These are phyloP conservation scores for Caenorhabditis macrosperma DNA, from an alignment of 2,888 invertebrate species.

Conservation along the genomic window DNA sequence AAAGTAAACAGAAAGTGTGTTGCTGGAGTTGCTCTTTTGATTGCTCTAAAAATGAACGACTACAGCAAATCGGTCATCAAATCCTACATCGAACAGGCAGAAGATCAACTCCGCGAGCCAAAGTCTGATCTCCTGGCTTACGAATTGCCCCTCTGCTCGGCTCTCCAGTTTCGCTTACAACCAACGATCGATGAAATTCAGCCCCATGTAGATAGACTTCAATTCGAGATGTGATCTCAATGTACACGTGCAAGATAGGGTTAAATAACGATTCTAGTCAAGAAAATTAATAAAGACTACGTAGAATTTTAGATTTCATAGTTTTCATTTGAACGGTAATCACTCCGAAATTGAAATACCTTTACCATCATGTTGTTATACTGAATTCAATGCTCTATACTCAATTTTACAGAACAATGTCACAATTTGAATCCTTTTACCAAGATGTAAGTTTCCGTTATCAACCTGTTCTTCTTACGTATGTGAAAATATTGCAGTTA, in stretches of 20 bases:
- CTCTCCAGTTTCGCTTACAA: constrained; percentile 62
- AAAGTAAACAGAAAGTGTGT: constrained; percentile 96
- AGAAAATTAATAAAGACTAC: constrained; percentile 20
- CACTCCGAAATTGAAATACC: too few relatives aligned
- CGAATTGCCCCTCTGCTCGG: constrained; percentile 67
- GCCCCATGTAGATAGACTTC: constrained; percentile 63
- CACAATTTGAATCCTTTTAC: constrained; percentile 76
- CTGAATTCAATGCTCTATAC: too few relatives aligned
- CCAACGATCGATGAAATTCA: constrained; percentile 57
- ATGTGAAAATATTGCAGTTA: constrained; percentile 85
- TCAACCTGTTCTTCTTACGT: not conserved
- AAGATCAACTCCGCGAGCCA: constrained; percentile 58
- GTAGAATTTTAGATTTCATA: not conserved
- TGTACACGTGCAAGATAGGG: constrained; percentile 1
- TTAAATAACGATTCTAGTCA: constrained; percentile 22
- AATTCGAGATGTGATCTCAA: constrained; percentile 37
- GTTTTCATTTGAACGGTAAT: too few relatives aligned
- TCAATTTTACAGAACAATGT: constrained; percentile 16
- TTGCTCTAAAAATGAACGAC: constrained; percentile 97
- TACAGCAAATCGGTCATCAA: constrained; percentile 92
- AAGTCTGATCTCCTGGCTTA: constrained; percentile 59
- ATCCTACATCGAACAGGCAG: constrained; percentile 86
- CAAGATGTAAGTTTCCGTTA: constrained; percentile 67
- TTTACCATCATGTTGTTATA: too few relatives aligned
- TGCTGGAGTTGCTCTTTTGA: constrained; percentile 93